phyloP scores from a whole-genome alignment of 2,888 invertebrate species.

The Heliothis peltigera region DNA sequence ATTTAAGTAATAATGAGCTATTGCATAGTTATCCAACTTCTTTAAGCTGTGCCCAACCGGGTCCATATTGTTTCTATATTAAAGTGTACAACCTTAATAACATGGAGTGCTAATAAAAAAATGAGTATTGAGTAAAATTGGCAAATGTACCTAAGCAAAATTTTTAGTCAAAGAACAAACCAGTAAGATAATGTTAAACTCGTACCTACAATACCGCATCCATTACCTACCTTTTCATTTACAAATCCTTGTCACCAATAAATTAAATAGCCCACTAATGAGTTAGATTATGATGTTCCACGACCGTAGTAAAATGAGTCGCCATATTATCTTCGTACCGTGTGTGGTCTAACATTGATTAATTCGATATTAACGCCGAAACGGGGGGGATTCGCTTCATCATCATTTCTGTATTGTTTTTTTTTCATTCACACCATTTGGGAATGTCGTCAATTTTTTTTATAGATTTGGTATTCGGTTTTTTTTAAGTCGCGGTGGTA shows the following conservation, averaged over 20 bases:
- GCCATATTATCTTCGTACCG: constrained; percentile 18
- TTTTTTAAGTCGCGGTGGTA: too few relatives aligned
- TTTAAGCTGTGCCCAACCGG: too few relatives aligned
- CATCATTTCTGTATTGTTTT: constrained; percentile 53
- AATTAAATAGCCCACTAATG: constrained; percentile 83
- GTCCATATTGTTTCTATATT: too few relatives aligned
- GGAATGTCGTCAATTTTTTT: background rate
- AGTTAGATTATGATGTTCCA: constrained; percentile 79
- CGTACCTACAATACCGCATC: constrained; percentile 51
- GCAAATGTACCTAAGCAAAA: too few relatives aligned
- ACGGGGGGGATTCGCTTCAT: constrained; percentile 47
- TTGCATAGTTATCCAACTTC: too few relatives aligned
- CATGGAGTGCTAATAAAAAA: too few relatives aligned
- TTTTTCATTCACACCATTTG: constrained; percentile 19
- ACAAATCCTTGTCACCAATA: constrained; percentile 55
- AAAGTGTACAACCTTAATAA: too few relatives aligned
- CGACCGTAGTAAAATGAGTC: constrained; percentile 49
- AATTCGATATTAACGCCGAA: constrained; percentile 45
- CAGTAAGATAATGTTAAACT: too few relatives aligned
- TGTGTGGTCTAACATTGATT: constrained; percentile 61
- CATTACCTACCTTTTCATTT: background rate
- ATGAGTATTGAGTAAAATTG: too few relatives aligned
- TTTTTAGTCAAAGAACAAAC: too few relatives aligned
- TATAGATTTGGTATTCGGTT: background rate
- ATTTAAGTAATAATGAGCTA: too few relatives aligned